Conservation (phyloP, 2,113 vertebrate genomes). For the Notarius lentiginosus region DNA sequence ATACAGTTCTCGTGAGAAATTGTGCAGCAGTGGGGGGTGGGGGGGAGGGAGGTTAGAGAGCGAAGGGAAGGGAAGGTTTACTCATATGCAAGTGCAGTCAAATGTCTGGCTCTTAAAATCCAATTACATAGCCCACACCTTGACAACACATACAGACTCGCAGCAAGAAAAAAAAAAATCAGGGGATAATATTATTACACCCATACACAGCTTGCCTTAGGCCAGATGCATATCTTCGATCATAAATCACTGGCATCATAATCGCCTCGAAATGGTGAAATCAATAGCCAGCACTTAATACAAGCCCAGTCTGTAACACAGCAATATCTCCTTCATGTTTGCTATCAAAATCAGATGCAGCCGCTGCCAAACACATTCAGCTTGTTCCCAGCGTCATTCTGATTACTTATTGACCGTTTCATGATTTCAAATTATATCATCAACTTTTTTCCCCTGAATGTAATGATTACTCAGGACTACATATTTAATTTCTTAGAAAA, state of each 20-base stretch:
- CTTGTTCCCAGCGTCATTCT: constrained; percentile 36
- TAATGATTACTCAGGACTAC: background rate
- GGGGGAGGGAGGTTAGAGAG: background rate
- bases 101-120: constrained; percentile 24
- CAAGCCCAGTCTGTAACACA: constrained; percentile 43
- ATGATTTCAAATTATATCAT: constrained; percentile 56
- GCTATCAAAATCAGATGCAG: background rate
- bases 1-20: constrained; percentile 34
- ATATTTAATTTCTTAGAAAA: constrained; percentile 11
- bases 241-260: constrained; percentile 1
- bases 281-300: constrained; percentile 30
- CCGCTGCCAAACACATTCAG: constrained; percentile 61
- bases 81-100: background rate
- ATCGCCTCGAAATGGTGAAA: background rate
- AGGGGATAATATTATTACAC: constrained; percentile 49
- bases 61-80: background rate
- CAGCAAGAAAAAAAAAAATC: background rate
- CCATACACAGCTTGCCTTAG: constrained; percentile 65
- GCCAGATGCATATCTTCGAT: constrained; percentile 66
- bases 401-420: constrained; percentile 50
- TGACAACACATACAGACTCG: constrained; percentile 25
- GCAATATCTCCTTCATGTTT: background rate
- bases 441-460: background rate
- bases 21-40: constrained; percentile 1
- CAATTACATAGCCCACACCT: constrained; percentile 28